These are phyloP conservation scores for Uloborus diversus DNA, from an alignment of 1,140 invertebrate species.

Conservation along the genomic window DNA sequence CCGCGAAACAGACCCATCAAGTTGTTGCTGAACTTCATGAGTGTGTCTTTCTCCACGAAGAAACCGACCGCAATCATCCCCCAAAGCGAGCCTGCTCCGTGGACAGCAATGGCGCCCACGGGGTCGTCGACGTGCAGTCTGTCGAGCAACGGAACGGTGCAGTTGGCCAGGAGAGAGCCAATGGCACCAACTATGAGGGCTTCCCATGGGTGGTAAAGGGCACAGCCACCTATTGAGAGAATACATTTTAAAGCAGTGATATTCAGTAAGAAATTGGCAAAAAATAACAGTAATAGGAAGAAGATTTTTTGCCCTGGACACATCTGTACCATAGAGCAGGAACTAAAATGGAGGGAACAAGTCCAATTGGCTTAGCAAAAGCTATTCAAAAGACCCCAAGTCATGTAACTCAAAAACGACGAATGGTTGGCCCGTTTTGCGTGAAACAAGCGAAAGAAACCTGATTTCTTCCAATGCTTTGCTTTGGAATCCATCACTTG, in stretches of 20 bases:
- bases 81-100: conserved; percentile 71
- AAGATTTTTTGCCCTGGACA: too few species aligned
- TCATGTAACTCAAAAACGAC: too few species aligned
- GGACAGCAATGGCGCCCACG: conserved; percentile 87
- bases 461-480: too few species aligned
- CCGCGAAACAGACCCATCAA: conserved; percentile 81
- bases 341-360: too few species aligned
- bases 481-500: too few species aligned
- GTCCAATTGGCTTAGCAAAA: too few species aligned
- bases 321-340: too few species aligned
- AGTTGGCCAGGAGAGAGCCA: conserved; percentile 77
- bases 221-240: conserved; percentile 77
- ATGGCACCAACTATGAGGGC: conserved; percentile 82
- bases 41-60: conserved; percentile 85
- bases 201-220: conserved; percentile 86
- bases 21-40: conserved; percentile 80
- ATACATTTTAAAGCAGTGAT: neutral
- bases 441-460: too few species aligned
- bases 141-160: conserved; percentile 78
- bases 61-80: conserved; percentile 86
- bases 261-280: too few species aligned
- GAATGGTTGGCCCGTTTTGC: too few species aligned
- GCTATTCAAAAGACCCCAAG: too few species aligned
- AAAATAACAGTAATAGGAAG: too few species aligned
- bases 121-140: conserved; percentile 85